Evolutionary conservation across 2,888 invertebrate genomes (phyloP).

Genomic region (Caenorhabditis parvicauda): DNA sequence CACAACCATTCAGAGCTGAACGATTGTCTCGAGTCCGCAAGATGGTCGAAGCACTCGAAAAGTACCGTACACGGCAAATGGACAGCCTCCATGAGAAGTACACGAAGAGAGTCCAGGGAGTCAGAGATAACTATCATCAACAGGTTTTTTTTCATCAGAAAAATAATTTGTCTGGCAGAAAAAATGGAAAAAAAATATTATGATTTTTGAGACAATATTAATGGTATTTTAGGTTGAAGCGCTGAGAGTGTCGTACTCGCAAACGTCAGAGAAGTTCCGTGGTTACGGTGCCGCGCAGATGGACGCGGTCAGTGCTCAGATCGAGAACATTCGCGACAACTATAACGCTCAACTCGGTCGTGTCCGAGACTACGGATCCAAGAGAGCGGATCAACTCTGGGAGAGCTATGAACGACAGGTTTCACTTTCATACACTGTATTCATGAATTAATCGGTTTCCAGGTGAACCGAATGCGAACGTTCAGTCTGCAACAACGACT

Average conservation of each 20-base stretch:
- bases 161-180: background rate
- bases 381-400: conserved; percentile 76
- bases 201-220: too few relatives aligned
- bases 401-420: conserved; percentile 90
- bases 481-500: conserved; percentile 61
- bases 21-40: conserved; percentile 55
- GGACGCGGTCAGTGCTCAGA: conserved; percentile 53
- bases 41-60: conserved; percentile 62
- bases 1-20: conserved; percentile 50
- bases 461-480: conserved; percentile 58
- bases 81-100: conserved; percentile 60
- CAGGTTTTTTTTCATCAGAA: conserved; percentile 28
- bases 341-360: conserved; percentile 52
- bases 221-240: conserved; percentile 48
- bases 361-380: conserved; percentile 68
- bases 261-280: conserved; percentile 55
- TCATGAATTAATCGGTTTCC: conserved; percentile 2
- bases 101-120: conserved; percentile 39
- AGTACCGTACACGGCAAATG: conserved; percentile 57
- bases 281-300: conserved; percentile 57
- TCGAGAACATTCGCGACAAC: conserved; percentile 57
- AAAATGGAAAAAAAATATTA: background rate
- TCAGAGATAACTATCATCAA: conserved; percentile 57
- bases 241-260: conserved; percentile 51
- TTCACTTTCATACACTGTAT: background rate